Conservation (phyloP, 2,888 invertebrate genomes). For the Nomada fabriciana region DNA sequence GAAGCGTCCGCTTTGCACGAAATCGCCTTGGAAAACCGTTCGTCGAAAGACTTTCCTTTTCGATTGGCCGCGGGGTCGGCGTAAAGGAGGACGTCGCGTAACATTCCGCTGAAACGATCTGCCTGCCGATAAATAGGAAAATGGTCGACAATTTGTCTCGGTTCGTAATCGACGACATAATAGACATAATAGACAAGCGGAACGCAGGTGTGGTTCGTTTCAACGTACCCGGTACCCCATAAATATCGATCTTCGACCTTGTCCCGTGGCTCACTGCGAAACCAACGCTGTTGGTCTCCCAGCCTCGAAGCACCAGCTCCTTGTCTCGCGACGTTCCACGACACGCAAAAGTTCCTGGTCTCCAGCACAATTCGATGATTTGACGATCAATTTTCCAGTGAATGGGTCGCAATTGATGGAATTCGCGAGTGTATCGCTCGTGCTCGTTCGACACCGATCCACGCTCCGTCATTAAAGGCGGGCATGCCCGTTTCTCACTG, state of each 20-base stretch:
- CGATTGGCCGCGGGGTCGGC: not conserved
- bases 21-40: slow-evolving; percentile 1
- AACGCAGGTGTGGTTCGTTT: slow-evolving; percentile 66
- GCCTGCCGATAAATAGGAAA: slow-evolving; percentile 53
- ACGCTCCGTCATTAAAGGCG: slow-evolving; percentile 35
- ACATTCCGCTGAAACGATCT: slow-evolving; percentile 30
- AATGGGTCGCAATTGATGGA: not conserved
- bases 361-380: not conserved
- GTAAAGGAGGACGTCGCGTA: slow-evolving; percentile 20
- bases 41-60: slow-evolving; percentile 41
- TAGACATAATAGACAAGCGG: slow-evolving; percentile 20
- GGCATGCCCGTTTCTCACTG: slow-evolving; percentile 43
- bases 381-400: not conserved
- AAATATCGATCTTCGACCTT: slow-evolving; percentile 55
- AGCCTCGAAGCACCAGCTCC: not conserved
- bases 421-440: slow-evolving; percentile 38
- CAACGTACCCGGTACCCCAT: slow-evolving; percentile 53
- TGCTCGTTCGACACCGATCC: slow-evolving; percentile 36
- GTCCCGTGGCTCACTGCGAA: not conserved
- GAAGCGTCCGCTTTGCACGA: slow-evolving; percentile 4
- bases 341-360: not conserved
- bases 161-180: slow-evolving; percentile 63
- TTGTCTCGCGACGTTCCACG: not conserved
- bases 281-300: not conserved
- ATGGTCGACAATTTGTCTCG: slow-evolving; percentile 57